Base-by-base conservation (phyloP, 2,888 invertebrate genomes). In the Embidobia sp. region DNA sequence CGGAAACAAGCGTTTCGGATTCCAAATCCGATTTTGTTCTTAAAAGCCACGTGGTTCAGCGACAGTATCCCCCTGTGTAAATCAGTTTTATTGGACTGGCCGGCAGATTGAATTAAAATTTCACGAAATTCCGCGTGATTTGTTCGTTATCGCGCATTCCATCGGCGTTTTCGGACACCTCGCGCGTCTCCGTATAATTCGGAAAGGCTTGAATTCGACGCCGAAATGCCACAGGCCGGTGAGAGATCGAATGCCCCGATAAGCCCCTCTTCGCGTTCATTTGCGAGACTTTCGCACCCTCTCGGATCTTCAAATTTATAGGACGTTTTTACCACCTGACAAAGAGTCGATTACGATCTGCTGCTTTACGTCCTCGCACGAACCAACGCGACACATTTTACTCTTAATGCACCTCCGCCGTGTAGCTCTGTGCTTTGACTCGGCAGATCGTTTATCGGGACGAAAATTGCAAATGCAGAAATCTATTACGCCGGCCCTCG, bases 301-400 rank as follows among this genome's bases (percentile, higher is more conserved):
- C 72, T 73, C 67, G 72, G 76, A 70, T 72, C 70, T 74, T 61
- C 69, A 79, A 79, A 81, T 81, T 82, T 82, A 81, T 80, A 78
- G 76, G 79, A 79, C 79, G 78, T 78, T 81, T 81, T 81, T 82
- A 80, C 78, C 77, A 77, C 77, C 78, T 78, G 77, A 80, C 78
- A 80, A 79, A 78, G 78, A 69, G 76, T 79, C 79, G 83, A 84
- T 84, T 82, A 78, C 76, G 69, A 83, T 83, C 84, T 76, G 57
- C 63, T 79, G 64, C 69, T 77, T 74, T 66, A 74, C 74, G 73
- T 77, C 66, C 78, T 78, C 74, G 66, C 72, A 75, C 75, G 72
- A 63, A 72, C 48, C 55, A 75, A 72, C 72, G 75, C 75, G 76
- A 76, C 76, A 64, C 75, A 69, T 76, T 79, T 79, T 79, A 73